Conservation (phyloP, 2,888 invertebrate genomes). For the Andrena chrysosceles region DNA sequence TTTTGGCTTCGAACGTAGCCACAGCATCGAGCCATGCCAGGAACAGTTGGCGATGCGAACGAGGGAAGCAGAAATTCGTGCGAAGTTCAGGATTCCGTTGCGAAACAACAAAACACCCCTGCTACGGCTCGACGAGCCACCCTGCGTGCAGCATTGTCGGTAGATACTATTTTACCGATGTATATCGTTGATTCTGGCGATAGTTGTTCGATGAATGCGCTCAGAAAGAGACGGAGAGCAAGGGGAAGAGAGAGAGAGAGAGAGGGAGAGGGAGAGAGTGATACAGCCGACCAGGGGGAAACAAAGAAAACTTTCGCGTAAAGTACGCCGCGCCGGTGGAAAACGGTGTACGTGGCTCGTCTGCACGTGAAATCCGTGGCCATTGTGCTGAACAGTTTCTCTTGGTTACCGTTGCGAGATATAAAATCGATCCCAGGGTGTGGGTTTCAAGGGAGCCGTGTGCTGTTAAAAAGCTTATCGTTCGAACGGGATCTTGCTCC, state of each 20-base stretch:
- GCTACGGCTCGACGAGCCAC: background rate
- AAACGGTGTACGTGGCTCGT: background rate
- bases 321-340: background rate
- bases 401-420: conserved; percentile 11
- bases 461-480: background rate
- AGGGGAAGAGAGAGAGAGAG: background rate
- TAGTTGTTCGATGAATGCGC: conserved; percentile 29
- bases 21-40: background rate
- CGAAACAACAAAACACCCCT: background rate
- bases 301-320: conserved; percentile 33
- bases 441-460: conserved; percentile 5
- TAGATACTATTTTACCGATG: conserved; percentile 16
- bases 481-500: background rate
- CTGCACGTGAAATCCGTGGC: conserved; percentile 20
- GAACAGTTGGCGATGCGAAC: background rate
- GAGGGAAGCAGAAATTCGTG: background rate
- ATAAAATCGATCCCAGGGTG: conserved; percentile 21
- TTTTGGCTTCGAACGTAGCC: too few species aligned
- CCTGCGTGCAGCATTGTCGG: background rate
- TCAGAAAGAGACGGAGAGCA: background rate
- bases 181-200: background rate
- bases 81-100: background rate
- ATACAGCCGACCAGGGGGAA: background rate
- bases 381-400: conserved; percentile 27
- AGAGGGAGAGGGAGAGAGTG: background rate